Conservation (phyloP, 2,113 vertebrate genomes). For the Talpa occidentalis region DNA sequence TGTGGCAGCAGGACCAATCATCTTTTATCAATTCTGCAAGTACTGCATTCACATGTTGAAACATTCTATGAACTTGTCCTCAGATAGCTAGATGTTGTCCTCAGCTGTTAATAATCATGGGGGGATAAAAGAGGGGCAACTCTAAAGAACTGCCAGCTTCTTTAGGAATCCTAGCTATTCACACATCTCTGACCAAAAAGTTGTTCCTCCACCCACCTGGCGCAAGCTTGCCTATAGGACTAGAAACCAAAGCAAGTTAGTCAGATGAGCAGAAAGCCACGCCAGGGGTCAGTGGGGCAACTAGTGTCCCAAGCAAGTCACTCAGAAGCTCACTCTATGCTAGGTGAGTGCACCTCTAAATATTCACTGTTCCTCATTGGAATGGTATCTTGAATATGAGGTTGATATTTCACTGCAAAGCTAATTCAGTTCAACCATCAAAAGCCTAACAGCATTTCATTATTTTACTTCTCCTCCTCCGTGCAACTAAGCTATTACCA, state of each 20-base stretch:
- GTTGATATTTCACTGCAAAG: accelerated
- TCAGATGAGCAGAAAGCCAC: neutral
- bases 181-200: neutral
- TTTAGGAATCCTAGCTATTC: neutral
- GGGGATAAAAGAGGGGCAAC: accelerated
- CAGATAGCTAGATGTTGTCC: neutral
- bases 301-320: neutral
- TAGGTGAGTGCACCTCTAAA: neutral
- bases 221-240: neutral
- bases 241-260: neutral
- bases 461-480: neutral
- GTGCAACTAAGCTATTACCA: neutral
- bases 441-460: neutral
- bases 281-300: no score
- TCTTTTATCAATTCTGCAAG: neutral
- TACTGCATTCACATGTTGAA: neutral
- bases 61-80: neutral
- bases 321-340: no score
- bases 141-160: neutral
- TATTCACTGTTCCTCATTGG: accelerated
- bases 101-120: neutral
- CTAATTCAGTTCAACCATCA: neutral
- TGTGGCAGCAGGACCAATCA: neutral
- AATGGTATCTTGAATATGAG: accelerated
- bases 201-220: neutral